phyloP scores from a whole-genome alignment of 1,140 invertebrate genomes.

The Magallana angulata region DNA sequence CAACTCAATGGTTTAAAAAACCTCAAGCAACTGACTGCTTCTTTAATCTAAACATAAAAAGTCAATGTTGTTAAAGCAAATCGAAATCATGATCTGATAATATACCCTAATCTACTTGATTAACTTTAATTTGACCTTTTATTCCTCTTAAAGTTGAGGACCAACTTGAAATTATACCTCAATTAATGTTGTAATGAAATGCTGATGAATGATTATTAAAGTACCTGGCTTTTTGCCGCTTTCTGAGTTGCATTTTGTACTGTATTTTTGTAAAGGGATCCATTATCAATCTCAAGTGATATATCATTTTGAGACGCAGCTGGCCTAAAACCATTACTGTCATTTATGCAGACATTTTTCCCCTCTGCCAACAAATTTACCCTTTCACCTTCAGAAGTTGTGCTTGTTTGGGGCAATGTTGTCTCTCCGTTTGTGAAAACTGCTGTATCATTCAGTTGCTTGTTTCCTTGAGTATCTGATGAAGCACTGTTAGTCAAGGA shows the following conservation, averaged over 20 bases:
- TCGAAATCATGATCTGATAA: no score
- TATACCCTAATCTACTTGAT: no score
- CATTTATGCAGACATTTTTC: background rate
- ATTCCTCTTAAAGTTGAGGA: no score
- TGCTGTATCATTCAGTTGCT: background rate
- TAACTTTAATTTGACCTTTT: no score
- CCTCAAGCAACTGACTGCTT: no score
- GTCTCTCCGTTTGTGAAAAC: background rate
- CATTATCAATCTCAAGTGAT: background rate
- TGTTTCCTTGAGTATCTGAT: background rate
- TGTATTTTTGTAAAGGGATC: background rate
- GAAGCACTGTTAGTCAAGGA: background rate
- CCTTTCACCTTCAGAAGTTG: background rate
- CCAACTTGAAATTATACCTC: no score
- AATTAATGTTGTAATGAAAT: background rate
- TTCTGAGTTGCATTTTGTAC: background rate
- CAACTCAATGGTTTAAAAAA: no score
- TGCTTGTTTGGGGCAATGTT: background rate
- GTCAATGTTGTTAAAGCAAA: no score
- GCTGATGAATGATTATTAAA: background rate
- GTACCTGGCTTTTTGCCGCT: background rate
- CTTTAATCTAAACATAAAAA: no score
- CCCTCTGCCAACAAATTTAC: background rate
- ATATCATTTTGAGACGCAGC: background rate
- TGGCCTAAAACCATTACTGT: background rate